Conservation (phyloP, 2,113 vertebrate genomes). For the Balaeniceps rex region DNA sequence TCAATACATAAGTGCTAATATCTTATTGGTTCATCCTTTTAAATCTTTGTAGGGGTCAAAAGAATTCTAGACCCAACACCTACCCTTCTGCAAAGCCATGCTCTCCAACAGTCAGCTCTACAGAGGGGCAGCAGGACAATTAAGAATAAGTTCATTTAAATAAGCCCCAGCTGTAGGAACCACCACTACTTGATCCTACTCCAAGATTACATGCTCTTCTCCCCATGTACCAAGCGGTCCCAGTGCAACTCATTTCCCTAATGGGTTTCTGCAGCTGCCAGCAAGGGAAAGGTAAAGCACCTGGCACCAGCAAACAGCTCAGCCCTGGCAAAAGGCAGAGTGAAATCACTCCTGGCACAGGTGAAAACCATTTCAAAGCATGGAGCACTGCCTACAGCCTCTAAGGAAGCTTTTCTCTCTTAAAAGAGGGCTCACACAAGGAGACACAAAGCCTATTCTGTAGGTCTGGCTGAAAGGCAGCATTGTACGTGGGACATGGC, state of each 20-base stretch:
- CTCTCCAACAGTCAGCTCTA: not conserved
- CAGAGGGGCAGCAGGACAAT: not conserved
- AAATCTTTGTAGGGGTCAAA: not conserved
- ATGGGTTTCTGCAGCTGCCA: not conserved
- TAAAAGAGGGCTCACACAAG: slow-evolving; percentile 7
- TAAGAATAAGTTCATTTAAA: not conserved
- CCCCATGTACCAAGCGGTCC: not conserved
- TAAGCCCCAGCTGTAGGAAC: not conserved
- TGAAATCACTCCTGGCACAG: slow-evolving; percentile 37
- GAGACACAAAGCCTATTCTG: slow-evolving; percentile 42
- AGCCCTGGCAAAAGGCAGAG: not conserved
- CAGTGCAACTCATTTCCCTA: not conserved
- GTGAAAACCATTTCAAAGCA: not conserved
- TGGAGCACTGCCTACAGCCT: not conserved
- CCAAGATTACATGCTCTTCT: not conserved
- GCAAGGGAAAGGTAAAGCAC: not conserved
- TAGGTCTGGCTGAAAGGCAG: slow-evolving; percentile 31
- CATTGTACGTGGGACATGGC: not conserved
- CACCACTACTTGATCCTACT: not conserved
- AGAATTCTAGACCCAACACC: not conserved
- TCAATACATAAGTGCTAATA: not conserved
- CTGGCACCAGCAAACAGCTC: not conserved
- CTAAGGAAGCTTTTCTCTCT: not conserved
- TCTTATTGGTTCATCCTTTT: not conserved
- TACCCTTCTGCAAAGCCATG: not conserved